These are phyloP conservation scores for Orestias chungarensis DNA, from an alignment of 2,797 vertebrate genomes.

Conservation along the genomic window DNA sequence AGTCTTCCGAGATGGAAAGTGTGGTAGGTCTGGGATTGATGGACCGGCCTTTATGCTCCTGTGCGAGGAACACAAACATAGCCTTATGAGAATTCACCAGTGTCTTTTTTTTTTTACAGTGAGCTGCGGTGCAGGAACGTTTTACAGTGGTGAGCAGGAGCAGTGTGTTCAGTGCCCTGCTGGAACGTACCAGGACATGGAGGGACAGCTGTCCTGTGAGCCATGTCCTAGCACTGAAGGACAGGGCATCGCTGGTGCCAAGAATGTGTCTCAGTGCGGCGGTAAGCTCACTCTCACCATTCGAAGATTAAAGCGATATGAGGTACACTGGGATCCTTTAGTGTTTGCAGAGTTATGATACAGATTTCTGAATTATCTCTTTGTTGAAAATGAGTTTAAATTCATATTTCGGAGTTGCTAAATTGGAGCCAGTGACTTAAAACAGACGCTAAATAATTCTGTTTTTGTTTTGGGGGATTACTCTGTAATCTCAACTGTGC, in stretches of 20 bases:
- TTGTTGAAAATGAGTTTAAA: too few species aligned
- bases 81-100: background rate
- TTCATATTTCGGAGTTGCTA: too few species aligned
- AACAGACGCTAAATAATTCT: too few species aligned
- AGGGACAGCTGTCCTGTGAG: constrained; percentile 91
- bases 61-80: background rate
- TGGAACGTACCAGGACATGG: constrained; percentile 90
- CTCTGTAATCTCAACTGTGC: too few species aligned
- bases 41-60: background rate
- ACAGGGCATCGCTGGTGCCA: constrained; percentile 85
- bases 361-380: too few species aligned
- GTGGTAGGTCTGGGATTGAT: constrained; percentile 79
- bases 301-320: too few species aligned
- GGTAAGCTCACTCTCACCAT: constrained; percentile 63
- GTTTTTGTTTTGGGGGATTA: too few species aligned
- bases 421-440: too few species aligned
- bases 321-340: too few species aligned
- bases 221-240: constrained; percentile 90
- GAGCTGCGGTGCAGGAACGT: constrained; percentile 87
- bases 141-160: constrained; percentile 89
- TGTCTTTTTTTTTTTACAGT: constrained; percentile 68
- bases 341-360: too few species aligned
- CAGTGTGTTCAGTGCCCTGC: constrained; percentile 87
- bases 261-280: constrained; percentile 93
- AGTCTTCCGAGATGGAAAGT: constrained; percentile 87